Base-by-base conservation (phyloP, 1,140 invertebrate species). In the Tetragonula clypearis region DNA sequence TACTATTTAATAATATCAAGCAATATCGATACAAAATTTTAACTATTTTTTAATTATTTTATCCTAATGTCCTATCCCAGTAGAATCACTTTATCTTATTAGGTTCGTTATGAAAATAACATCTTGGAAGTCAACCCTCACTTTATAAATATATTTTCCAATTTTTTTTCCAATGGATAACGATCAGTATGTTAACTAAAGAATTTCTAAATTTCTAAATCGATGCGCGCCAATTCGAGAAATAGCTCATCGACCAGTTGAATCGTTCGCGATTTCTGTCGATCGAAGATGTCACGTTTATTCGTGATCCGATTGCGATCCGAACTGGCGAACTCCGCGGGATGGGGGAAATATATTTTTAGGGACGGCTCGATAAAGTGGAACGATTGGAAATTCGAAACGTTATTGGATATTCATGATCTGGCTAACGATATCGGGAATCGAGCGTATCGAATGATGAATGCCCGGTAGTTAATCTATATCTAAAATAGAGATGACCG, bases 361-460 rank as follows among this genome's bases (percentile, higher is more conserved):
- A 60, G 19, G n/a, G 60, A 11, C 17, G 14, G 12, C 8, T 21
- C 6, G 55, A n/a, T 21, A 17, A 76, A 55, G 71, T 56, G 41
- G 53, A n/a, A 14, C 49, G 55, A 19, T 14, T 21, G 5, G 76
- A 79, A 62, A 79, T 49, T 62, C 66, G 68, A 84, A 53, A 30
- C 21, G 41, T 56, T n/a, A 84, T 71, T 72, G 65, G 82, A 84
- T 84, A 84, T 78, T 78, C 62, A 71, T 26, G 82, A 53, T 23
- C 30, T 14, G 35, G 55, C 55, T 84, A 84, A 79, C 68, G 75
- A 71, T 84, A 77, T n/a, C 75, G 8, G 56, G 12, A 60, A 79
- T 49, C 56, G n/a, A 56, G 65, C 23, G 55, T 30, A 78, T 49
- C 65, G 41, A 68, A 60, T 72, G 82, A 79, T 79, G 75, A n/a